Evolutionary conservation across 2,113 vertebrate species (phyloP).

Genomic region (Pristiophorus japonicus): DNA sequence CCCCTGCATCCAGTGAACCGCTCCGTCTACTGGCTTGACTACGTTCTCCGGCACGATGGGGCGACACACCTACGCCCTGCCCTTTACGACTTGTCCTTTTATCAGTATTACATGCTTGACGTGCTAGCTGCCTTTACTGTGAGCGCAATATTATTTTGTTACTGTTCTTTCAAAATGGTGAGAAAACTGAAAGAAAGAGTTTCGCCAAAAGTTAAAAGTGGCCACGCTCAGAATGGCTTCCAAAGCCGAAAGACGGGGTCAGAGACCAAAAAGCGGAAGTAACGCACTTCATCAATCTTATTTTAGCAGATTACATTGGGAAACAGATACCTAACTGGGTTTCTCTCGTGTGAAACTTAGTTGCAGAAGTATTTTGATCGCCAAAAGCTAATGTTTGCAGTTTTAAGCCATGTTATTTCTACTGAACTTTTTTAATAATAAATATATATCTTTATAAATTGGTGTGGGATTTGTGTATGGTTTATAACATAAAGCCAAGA

Average conservation of each 20-base stretch:
- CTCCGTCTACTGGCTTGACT: constrained; percentile 56
- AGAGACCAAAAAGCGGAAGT: background rate
- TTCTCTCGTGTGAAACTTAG: background rate
- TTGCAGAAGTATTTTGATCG: constrained; percentile 24
- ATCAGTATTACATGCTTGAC: constrained; percentile 53
- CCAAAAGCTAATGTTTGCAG: background rate
- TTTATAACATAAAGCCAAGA: too few species aligned
- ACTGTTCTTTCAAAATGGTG: background rate
- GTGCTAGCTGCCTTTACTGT: constrained; percentile 46
- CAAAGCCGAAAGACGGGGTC: background rate
- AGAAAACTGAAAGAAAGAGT: background rate
- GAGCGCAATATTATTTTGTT: constrained; percentile 11
- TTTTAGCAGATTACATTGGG: background rate
- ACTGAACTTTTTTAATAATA: background rate
- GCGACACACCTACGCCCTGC: constrained; percentile 48
- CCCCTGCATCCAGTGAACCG: constrained; percentile 52
- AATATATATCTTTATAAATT: constrained; percentile 32
- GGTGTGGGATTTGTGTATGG: background rate
- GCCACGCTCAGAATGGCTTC: background rate
- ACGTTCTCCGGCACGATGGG: constrained; percentile 48
- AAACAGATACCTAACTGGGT: background rate
- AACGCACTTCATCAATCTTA: background rate
- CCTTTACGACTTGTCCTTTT: constrained; percentile 48
- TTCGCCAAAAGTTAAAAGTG: background rate
- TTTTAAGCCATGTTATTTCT: constrained; percentile 29